Evolutionary conservation across 2,888 invertebrate genomes (phyloP).

Genomic region (Pristionchus maxplancki): DNA sequence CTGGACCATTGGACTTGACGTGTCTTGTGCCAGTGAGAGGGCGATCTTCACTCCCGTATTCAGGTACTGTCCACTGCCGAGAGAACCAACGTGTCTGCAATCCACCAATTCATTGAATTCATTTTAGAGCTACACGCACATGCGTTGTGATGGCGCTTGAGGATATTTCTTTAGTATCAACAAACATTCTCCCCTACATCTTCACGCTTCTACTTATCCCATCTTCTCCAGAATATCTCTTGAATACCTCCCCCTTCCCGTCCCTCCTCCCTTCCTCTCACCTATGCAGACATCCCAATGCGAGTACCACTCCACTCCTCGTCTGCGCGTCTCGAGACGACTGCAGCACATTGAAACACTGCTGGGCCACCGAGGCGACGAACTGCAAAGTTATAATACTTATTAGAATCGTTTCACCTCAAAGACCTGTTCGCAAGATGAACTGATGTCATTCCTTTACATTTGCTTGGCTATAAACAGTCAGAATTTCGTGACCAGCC

Average conservation of each 20-base stretch:
- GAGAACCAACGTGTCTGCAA: constrained; percentile 83
- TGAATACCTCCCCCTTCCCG: no score
- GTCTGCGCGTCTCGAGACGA: constrained; percentile 88
- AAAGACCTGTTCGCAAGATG: not conserved
- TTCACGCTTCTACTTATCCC: no score
- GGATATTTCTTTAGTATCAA: no score
- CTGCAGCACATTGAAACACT: constrained; percentile 87
- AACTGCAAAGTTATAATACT: constrained; percentile 80
- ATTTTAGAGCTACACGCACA: not conserved
- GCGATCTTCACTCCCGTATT: constrained; percentile 95
- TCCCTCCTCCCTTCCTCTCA: constrained; percentile 77
- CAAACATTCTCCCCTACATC: no score
- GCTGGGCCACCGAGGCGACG: constrained; percentile 91
- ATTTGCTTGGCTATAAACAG: no score
- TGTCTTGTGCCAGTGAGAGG: constrained; percentile 93
- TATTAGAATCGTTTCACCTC: not conserved
- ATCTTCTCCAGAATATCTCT: no score
- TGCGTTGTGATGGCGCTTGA: no score
- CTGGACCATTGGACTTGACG: constrained; percentile 94
- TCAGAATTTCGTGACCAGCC: not conserved
- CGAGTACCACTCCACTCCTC: constrained; percentile 89
- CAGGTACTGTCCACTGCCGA: constrained; percentile 94
- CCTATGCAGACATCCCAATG: constrained; percentile 95
- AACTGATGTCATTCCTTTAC: not conserved
- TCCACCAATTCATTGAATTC: not conserved